Base-by-base conservation (phyloP, 2,113 vertebrate species). In the Narcine bancroftii region DNA sequence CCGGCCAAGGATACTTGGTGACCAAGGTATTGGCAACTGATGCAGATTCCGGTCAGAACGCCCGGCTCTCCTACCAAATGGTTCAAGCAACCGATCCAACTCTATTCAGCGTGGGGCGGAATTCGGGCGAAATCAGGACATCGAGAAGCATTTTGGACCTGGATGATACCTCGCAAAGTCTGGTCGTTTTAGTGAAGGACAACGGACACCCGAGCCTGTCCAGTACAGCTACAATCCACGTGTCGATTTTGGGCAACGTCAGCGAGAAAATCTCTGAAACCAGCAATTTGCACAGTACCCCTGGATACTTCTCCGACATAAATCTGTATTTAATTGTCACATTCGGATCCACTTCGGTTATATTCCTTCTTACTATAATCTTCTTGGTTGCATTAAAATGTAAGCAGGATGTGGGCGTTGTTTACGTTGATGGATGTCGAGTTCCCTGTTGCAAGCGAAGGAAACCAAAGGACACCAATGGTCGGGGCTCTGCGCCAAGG, bases 171-270 rank as follows among this genome's bases (percentile, higher is more conserved):
- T 92, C 93, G 39, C 94, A 94, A n/a, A 94, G 93, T 91, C 93
- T 94, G 92, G 89, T 94, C 39, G 93, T 94, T 72, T 79, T 93
- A 81, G 94, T 94, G 15, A 94, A 93, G 92, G 94, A 94, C 92
- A 94, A 94, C 92, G 94, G 94, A 26, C 94, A 94, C 63, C 47
- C 93, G 89, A 93, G 93, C 42, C 93, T 93, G 2, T 94, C 94
- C 53, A 93, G 93, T 63, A 93, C 94, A 93, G 93, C 93, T 7
- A 94, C 93, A 81, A 92, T 94, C 33, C 76, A 96, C 92, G 94
- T 97, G 93, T 92, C 96, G 63, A 93, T 97, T 94, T 96, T 96
- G 94, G 96, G 96, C 92, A 95, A 94, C 92, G 94, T 91, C 47
- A 91, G 7, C 33, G 89, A 69, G 11, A 33, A 45, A 29, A 7